Conservation (phyloP, 2,797 vertebrate species). For the Kryptopterus vitreolus region DNA sequence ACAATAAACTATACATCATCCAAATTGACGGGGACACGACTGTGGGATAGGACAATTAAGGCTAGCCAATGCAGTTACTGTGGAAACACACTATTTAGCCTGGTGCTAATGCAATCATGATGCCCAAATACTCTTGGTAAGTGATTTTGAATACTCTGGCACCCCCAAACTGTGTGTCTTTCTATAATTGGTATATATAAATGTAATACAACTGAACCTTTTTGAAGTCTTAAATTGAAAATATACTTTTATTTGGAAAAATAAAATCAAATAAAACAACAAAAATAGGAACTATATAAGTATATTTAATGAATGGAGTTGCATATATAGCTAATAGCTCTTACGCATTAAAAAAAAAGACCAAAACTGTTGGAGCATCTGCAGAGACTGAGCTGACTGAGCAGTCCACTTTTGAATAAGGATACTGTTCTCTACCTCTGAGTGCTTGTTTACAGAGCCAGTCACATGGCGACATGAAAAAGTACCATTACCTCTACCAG, state of each 20-base stretch:
- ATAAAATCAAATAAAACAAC: not conserved
- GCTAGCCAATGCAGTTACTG: constrained; percentile 67
- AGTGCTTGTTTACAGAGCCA: constrained; percentile 71
- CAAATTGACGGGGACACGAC: constrained; percentile 78
- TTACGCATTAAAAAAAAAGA: constrained; percentile 13
- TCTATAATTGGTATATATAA: not conserved
- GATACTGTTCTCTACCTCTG: constrained; percentile 70
- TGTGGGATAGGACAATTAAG: constrained; percentile 70
- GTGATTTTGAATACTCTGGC: not conserved
- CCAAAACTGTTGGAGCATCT: not conserved
- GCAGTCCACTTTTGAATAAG: constrained; percentile 67
- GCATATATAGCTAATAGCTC: constrained; percentile 15
- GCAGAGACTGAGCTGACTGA: constrained; percentile 29
- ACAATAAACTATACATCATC: constrained; percentile 80
- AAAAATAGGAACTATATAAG: not conserved
- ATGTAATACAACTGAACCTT: not conserved
- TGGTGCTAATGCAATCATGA: constrained; percentile 64
- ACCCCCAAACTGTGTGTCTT: not conserved
- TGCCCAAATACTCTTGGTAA: constrained; percentile 50
- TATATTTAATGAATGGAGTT: not conserved
- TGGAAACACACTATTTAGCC: constrained; percentile 62
- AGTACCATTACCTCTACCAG: constrained; percentile 65
- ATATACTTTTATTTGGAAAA: not conserved
- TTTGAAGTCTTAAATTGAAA: not conserved
- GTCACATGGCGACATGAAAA: constrained; percentile 70